Evolutionary conservation across 1,140 invertebrate genomes (phyloP), one percentile per base, ranked within the genome.

Genomic region (Heliconius nattereri): DNA sequence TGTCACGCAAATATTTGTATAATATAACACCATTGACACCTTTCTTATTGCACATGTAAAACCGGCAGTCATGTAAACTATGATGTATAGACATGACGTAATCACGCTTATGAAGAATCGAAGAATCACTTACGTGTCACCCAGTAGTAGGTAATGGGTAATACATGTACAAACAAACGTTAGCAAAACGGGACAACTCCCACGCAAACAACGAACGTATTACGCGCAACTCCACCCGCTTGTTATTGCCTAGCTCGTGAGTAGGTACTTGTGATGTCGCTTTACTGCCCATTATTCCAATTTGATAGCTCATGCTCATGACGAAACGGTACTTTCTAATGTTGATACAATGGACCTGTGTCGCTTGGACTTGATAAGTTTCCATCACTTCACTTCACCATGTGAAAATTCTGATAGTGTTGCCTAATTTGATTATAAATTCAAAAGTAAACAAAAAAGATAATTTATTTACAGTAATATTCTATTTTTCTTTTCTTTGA

Each of bases 211-310:
- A 76, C 73, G n/a, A 66, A 76, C 73, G 66, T 70, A 76, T 79
- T 76, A 80, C 57, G 78, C 78, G 78, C 79, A 83, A 71, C 79
- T 79, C 80, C 81, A 81, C 52, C 79, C 75, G 75, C 71, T 76
- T 78, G 76, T 81, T 81, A 81, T 78, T 78, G 76, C 75, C 72
- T 81, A 60, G 32, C 32, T 35, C 32, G 75, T 78, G 70, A 82
- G 75, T 35, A 35, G 32, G 32, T 82, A 77, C 60, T 72, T 82
- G 78, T 79, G 85, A 88, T 91, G 89, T 89, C 86, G 84, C 77
- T 87, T 87, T 82, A 87, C 83, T 80, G 79, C 84, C 81, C 83
- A 89, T 89, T 88, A 90, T 87, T 77, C 76, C 83, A 83, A 86
- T 88, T 86, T 35, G 89, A 89, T 87, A 77, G 71, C 20, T 35